Percentiles rank a stretch among this genome's conserved stretches.
These are phyloP conservation scores for Tautogolabrus adspersus DNA, from an alignment of 2,113 vertebrate genomes.

Conservation along the genomic window DNA sequence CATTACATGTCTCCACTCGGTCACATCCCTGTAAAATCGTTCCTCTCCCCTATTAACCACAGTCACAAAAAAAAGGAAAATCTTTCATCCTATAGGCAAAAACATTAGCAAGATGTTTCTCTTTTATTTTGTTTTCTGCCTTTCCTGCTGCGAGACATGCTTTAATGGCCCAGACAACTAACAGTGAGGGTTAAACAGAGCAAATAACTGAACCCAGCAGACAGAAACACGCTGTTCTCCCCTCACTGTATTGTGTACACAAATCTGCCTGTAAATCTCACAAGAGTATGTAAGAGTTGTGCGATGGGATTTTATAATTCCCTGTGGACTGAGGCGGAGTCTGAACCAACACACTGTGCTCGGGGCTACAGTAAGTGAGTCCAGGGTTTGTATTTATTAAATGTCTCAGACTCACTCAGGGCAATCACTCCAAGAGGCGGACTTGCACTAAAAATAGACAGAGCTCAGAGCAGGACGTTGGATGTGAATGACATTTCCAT, in stretches of 20 bases:
- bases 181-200: constrained; percentile 8
- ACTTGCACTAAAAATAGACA: constrained; percentile 63
- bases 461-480: constrained; percentile 57
- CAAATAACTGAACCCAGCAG: constrained; percentile 27
- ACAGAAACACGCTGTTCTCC: constrained; percentile 37
- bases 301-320: constrained; percentile 28
- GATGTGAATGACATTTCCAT: constrained; percentile 70
- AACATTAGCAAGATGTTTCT: not conserved
- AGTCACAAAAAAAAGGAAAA: constrained; percentile 3
- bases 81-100: not conserved
- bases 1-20: constrained; percentile 10
- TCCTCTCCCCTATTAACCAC: not conserved
- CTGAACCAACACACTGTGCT: constrained; percentile 20
- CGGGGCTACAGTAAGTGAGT: constrained; percentile 12
- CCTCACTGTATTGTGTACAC: constrained; percentile 8
- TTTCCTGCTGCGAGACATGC: not conserved
- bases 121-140: not conserved
- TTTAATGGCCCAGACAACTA: constrained; percentile 17
- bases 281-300: constrained; percentile 24
- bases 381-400: constrained; percentile 57
- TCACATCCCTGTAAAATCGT: constrained; percentile 23
- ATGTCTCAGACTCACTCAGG: constrained; percentile 50
- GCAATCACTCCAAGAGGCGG: constrained; percentile 54
- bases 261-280: constrained; percentile 33
- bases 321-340: constrained; percentile 16